These are phyloP conservation scores for Euura lappo DNA, from an alignment of 1,140 invertebrate species.

Conservation along the genomic window DNA sequence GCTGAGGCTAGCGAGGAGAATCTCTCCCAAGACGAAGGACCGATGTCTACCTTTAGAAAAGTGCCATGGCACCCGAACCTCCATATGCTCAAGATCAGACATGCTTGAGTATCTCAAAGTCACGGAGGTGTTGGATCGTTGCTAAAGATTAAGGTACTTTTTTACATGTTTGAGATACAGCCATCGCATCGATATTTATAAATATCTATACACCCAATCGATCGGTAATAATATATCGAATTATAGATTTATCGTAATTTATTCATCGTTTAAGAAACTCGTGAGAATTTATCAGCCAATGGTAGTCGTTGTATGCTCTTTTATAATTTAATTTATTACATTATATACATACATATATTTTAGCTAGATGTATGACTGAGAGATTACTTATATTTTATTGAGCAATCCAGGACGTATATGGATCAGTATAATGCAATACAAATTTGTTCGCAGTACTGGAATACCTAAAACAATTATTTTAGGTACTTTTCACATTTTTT, in stretches of 20 bases:
- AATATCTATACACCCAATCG: background rate
- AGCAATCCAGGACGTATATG: too few species aligned
- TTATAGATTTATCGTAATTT: background rate
- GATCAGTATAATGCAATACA: too few species aligned
- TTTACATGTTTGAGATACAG: background rate
- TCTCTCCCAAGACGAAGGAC: conserved; percentile 26
- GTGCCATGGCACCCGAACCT: conserved; percentile 61
- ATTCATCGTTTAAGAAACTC: background rate
- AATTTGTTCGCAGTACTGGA: too few species aligned
- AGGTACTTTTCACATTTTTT: too few species aligned
- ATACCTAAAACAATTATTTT: too few species aligned
- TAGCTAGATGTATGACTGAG: too few species aligned
- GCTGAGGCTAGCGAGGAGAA: conserved; percentile 28
- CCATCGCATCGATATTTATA: background rate
- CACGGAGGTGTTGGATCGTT: background rate
- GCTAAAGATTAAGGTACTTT: background rate
- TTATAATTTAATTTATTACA: background rate
- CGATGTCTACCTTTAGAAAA: conserved; percentile 55
- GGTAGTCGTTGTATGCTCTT: background rate
- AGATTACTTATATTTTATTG: too few species aligned
- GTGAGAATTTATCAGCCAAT: background rate
- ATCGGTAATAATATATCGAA: background rate
- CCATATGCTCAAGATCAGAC: conserved; percentile 59
- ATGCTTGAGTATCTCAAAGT: conserved; percentile 27
- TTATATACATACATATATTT: too few species aligned